Conservation (phyloP, 2,113 vertebrate genomes). For the Hemiprocne comata region DNA sequence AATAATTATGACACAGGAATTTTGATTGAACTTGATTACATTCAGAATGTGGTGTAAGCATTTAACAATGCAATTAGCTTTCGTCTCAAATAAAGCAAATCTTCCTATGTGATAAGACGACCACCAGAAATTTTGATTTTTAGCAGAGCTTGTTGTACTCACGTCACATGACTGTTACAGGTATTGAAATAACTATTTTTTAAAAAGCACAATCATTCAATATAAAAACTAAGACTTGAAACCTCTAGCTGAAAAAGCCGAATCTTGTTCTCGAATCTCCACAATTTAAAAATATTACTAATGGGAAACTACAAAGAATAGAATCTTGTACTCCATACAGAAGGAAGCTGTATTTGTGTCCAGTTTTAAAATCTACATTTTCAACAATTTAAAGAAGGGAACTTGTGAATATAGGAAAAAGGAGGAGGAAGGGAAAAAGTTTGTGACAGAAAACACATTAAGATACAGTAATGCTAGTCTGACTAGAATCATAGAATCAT, state of each 20-base stretch:
- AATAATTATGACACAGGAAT: neutral
- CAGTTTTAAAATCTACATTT: neutral
- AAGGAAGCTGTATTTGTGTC: neutral
- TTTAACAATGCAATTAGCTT: neutral
- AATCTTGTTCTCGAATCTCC: neutral
- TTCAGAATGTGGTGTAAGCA: neutral
- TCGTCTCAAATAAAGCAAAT: neutral
- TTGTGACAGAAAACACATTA: neutral
- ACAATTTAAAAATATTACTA: neutral
- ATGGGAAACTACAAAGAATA: neutral
- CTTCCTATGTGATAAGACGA: neutral
- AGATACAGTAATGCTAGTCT: neutral
- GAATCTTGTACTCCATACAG: neutral
- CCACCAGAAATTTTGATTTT: neutral
- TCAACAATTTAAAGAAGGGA: neutral
- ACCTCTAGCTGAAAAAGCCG: neutral
- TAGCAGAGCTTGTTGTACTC: neutral
- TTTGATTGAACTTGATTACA: neutral
- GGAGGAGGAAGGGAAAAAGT: neutral
- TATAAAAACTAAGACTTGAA: neutral
- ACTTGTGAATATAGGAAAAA: neutral
- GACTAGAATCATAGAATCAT: neutral
- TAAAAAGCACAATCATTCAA: neutral
- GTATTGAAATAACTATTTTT: neutral
- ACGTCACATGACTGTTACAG: neutral